Evolutionary conservation across 2,113 vertebrate genomes (phyloP).

Genomic region (Corydoras maculifer): DNA sequence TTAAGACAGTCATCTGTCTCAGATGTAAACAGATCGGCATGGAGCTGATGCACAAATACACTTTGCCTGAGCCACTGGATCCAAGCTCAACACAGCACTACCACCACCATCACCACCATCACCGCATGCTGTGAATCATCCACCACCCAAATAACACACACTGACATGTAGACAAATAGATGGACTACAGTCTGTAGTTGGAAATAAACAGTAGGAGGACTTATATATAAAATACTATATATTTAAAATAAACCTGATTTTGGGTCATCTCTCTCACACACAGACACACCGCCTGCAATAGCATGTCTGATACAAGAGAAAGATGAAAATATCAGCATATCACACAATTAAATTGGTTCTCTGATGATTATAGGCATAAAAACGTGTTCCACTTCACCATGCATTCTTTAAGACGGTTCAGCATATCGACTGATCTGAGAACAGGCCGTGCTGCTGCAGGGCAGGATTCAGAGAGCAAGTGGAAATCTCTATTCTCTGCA

Average conservation of each 20-base stretch:
- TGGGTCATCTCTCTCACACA: neutral
- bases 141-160: neutral
- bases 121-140: too few species aligned
- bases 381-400: neutral
- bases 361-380: slow-evolving; percentile 17
- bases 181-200: neutral
- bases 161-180: slow-evolving; percentile 20
- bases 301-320: slow-evolving; percentile 37
- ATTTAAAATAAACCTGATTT: too few species aligned
- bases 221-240: too few species aligned
- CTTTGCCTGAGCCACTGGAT: too few species aligned
- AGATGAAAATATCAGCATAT: slow-evolving; percentile 65
- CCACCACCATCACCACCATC: too few species aligned
- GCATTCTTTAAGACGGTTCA: neutral
- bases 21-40: too few species aligned
- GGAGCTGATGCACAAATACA: too few species aligned
- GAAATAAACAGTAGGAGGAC: too few species aligned
- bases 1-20: too few species aligned
- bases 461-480: neutral
- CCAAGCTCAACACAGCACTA: too few species aligned
- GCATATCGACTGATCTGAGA: neutral
- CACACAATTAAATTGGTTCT: slow-evolving; percentile 57
- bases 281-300: neutral
- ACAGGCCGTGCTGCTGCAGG: neutral
- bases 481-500: neutral